Percentiles rank a stretch among this genome's conserved stretches.
These are phyloP conservation scores for Calyptomena viridis DNA, from an alignment of 2,113 vertebrate genomes.

Conservation along the genomic window DNA sequence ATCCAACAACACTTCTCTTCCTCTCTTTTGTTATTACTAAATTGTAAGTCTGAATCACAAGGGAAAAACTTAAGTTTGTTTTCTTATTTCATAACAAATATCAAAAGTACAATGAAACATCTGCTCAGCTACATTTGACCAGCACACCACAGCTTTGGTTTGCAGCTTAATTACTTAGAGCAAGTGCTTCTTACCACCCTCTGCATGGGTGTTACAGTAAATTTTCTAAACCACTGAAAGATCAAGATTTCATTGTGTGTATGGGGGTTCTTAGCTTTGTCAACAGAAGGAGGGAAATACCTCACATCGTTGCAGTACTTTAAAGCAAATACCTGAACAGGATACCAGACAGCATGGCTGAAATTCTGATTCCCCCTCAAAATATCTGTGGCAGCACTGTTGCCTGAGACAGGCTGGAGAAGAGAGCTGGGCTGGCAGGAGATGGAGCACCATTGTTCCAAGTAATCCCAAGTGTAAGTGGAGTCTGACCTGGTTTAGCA, in stretches of 20 bases:
- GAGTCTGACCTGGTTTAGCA: neutral
- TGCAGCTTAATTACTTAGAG: neutral
- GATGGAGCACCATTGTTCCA: no score
- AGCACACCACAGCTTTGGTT: neutral
- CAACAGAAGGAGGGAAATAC: neutral
- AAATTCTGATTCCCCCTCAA: neutral
- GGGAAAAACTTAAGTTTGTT: neutral
- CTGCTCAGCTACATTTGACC: neutral
- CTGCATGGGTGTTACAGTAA: neutral
- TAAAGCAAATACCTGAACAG: neutral
- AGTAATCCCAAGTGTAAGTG: neutral
- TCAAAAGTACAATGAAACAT: neutral
- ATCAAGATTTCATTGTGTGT: neutral
- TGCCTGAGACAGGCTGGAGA: neutral
- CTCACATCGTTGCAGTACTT: neutral
- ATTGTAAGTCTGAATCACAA: neutral
- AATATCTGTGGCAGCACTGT: neutral
- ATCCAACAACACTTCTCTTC: neutral
- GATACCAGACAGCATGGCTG: rapidly evolving
- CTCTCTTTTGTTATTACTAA: neutral
- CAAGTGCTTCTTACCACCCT: neutral
- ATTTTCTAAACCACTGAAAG: neutral
- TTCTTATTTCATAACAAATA: neutral
- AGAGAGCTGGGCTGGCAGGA: neutral
- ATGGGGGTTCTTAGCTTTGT: neutral